These are phyloP conservation scores for Heteromormyrus szaboi DNA, from an alignment of 2,797 vertebrate genomes.

Conservation along the genomic window DNA sequence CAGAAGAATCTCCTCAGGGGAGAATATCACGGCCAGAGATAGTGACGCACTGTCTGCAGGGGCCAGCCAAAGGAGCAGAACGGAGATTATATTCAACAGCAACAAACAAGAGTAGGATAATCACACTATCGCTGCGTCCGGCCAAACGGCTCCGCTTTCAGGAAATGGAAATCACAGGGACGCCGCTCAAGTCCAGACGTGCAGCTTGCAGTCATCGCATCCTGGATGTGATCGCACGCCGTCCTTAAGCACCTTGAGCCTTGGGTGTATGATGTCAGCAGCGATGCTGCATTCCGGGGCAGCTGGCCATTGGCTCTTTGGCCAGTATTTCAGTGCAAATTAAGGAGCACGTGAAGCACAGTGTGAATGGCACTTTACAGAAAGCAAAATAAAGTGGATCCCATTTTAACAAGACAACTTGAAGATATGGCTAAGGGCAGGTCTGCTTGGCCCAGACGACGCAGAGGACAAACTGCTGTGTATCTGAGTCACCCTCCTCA, in stretches of 20 bases:
- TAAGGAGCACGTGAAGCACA: neutral
- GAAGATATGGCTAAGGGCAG: neutral
- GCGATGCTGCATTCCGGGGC: neutral
- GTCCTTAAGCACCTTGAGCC: neutral
- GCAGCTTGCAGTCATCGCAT: neutral
- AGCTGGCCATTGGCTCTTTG: neutral
- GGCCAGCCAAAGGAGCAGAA: neutral
- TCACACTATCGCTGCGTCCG: neutral
- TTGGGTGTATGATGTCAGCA: neutral
- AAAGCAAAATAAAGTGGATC: neutral
- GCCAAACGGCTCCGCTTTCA: constrained; percentile 6
- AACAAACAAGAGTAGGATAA: neutral
- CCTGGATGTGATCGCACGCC: neutral
- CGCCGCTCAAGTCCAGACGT: neutral
- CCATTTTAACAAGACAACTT: neutral
- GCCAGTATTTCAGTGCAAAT: neutral
- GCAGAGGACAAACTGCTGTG: neutral
- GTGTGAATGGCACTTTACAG: neutral
- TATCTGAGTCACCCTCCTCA: neutral
- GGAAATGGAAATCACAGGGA: neutral
- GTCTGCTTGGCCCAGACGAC: neutral
- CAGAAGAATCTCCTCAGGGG: neutral
- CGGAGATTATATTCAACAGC: constrained; percentile 9
- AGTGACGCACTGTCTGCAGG: neutral
- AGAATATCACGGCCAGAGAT: neutral